Percentiles rank a stretch among this genome's conserved stretches.
Evolutionary conservation across 2,888 invertebrate species (phyloP).

Genomic region (Odontomyia ornata): DNA sequence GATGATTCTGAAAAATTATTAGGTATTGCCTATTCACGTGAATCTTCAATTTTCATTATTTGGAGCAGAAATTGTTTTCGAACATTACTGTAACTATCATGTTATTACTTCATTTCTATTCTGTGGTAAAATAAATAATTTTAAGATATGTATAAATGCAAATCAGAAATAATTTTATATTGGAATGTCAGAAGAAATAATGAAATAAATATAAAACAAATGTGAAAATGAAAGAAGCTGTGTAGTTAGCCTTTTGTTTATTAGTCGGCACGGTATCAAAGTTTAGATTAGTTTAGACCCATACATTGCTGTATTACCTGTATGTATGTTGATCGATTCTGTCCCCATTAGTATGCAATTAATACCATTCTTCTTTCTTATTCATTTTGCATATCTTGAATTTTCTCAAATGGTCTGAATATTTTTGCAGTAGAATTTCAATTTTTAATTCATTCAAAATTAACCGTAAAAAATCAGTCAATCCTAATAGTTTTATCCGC

Average conservation of each 20-base stretch:
- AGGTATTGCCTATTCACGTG: too few species aligned
- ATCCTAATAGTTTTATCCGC: not conserved
- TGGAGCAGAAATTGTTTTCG: too few species aligned
- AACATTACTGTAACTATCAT: too few species aligned
- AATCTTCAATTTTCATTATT: too few species aligned
- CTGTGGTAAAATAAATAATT: too few species aligned
- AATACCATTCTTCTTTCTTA: not conserved
- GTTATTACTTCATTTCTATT: too few species aligned
- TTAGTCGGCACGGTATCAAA: not conserved
- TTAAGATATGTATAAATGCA: too few species aligned
- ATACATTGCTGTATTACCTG: not conserved
- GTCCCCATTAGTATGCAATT: not conserved
- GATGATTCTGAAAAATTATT: too few species aligned
- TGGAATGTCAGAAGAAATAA: conserved; percentile 53
- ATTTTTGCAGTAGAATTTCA: not conserved
- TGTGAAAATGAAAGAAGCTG: conserved; percentile 24
- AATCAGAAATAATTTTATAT: too few species aligned
- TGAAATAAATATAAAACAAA: not conserved
- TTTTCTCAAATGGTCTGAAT: not conserved
- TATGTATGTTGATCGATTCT: not conserved
- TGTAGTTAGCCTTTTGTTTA: conserved; percentile 10
- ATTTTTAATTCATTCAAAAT: not conserved
- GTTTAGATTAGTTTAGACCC: too few species aligned
- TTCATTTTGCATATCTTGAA: not conserved
- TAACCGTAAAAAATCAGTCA: not conserved